phyloP scores from a whole-genome alignment of 2,113 vertebrate genomes.

The Octodon degus region DNA sequence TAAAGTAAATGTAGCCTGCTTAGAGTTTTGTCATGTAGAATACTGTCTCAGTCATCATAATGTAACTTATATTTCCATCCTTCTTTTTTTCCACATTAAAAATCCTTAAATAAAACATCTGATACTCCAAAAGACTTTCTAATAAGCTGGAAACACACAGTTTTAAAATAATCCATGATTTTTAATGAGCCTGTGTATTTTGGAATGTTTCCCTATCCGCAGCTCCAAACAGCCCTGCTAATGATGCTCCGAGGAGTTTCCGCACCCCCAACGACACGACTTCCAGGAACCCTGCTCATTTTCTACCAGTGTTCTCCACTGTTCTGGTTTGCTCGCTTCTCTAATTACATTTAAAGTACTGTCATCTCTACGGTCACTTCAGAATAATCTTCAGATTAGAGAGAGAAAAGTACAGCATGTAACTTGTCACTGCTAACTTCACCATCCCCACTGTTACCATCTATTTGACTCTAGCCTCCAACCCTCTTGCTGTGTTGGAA shows the following conservation, averaged over 20 bases:
- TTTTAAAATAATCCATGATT: background rate
- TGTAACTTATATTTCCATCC: conserved; percentile 82
- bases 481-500: background rate
- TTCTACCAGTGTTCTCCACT: background rate
- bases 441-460: background rate
- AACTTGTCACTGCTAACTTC: background rate
- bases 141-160: background rate
- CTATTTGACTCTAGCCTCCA: background rate
- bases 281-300: background rate
- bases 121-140: conserved; percentile 49
- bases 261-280: background rate
- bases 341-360: background rate
- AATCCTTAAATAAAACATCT: conserved; percentile 87
- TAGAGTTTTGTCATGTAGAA: background rate
- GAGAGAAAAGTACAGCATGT: no score
- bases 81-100: conserved; percentile 81
- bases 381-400: background rate
- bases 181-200: background rate
- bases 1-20: no score
- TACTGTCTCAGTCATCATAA: background rate
- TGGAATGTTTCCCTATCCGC: background rate
- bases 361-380: background rate
- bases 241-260: background rate
- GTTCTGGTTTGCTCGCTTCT: background rate
- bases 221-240: background rate